phyloP scores from a whole-genome alignment of 2,888 invertebrate species.

The Aphidoletes aphidimyza region DNA sequence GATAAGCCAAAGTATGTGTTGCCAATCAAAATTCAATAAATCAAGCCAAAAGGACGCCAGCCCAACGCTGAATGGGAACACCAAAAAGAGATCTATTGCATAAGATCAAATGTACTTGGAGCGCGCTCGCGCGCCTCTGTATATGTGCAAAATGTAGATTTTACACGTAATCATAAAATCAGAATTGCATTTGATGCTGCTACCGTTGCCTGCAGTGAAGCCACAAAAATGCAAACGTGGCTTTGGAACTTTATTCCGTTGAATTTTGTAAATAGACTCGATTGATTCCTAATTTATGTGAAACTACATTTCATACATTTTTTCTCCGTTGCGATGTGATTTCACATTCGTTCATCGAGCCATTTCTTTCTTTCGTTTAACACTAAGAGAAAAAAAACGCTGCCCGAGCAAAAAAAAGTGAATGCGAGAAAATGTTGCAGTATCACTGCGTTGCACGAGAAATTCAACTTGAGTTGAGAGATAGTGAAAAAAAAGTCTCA shows the following conservation, averaged over 20 bases:
- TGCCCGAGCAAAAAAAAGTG: background rate
- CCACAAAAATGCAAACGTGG: background rate
- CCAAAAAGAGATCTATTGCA: slow-evolving; percentile 14
- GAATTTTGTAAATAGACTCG: slow-evolving; percentile 45
- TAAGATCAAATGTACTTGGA: slow-evolving; percentile 19
- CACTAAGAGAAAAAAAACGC: background rate
- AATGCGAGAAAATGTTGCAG: slow-evolving; percentile 21
- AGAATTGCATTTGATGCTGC: background rate
- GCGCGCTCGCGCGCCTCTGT: no score
- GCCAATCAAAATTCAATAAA: slow-evolving; percentile 66
- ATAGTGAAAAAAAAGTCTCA: background rate
- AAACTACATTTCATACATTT: slow-evolving; percentile 5
- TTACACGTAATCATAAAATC: slow-evolving; percentile 19
- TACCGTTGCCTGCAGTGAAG: background rate
- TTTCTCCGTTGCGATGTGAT: background rate
- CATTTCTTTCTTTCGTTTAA: no score
- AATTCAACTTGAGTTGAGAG: background rate
- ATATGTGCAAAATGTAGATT: slow-evolving; percentile 1
- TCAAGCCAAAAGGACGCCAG: slow-evolving; percentile 65
- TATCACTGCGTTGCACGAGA: slow-evolving; percentile 29
- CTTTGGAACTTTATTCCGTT: background rate
- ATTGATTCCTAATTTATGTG: slow-evolving; percentile 38
- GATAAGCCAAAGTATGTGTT: slow-evolving; percentile 66
- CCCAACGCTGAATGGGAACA: background rate
- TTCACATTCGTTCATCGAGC: no score